These are phyloP conservation scores for Tragelaphus oryx DNA, from an alignment of 2,797 vertebrate species.

Conservation along the genomic window DNA sequence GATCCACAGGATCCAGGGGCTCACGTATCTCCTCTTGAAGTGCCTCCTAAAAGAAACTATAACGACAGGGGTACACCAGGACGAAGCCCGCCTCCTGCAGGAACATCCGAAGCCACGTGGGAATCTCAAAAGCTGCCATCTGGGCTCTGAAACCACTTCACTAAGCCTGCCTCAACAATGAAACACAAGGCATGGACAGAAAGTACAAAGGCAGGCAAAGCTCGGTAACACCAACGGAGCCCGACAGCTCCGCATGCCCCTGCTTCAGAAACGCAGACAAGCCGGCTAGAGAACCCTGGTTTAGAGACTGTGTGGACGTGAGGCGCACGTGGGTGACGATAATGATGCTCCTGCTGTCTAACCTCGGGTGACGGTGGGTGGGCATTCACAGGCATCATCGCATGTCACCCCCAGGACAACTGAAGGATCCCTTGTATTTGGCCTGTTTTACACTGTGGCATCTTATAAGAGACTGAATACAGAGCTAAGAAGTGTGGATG, in stretches of 20 bases:
- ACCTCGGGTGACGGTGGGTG: rapidly evolving
- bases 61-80: background rate
- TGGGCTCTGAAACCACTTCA: background rate
- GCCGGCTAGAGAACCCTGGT: no score
- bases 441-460: background rate
- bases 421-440: background rate
- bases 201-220: background rate
- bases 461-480: background rate
- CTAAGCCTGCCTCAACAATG: background rate
- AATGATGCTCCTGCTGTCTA: background rate
- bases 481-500: background rate
- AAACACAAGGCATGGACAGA: background rate
- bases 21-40: background rate
- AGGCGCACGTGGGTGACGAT: rapidly evolving
- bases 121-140: background rate
- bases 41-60: slow-evolving; percentile 25
- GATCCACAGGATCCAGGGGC: slow-evolving; percentile 26
- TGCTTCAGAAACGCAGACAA: background rate
- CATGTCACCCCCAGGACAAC: no score
- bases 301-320: background rate
- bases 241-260: background rate
- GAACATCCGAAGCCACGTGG: background rate
- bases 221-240: background rate
- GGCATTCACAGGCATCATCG: rapidly evolving
- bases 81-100: background rate